Conservation (phyloP, 1,140 invertebrate species). For the Holotrichia oblita region DNA sequence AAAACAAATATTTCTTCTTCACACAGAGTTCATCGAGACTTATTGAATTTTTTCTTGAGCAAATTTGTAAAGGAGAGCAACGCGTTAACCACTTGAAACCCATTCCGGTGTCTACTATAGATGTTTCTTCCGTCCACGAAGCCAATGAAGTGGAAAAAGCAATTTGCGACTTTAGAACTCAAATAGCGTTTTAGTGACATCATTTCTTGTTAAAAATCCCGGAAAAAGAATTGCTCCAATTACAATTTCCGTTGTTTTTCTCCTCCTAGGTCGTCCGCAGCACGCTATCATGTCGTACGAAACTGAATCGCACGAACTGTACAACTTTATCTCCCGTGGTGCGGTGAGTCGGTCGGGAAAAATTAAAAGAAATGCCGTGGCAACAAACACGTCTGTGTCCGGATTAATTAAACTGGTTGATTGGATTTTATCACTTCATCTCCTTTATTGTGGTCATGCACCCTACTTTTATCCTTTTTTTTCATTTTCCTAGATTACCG, state of each 20-base stretch:
- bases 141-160: constrained; percentile 32
- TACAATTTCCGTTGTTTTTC: constrained; percentile 22
- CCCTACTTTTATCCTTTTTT: background rate
- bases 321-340: too few relatives aligned
- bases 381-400: background rate
- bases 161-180: constrained; percentile 27
- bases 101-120: background rate
- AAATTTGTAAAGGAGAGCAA: background rate
- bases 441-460: too few relatives aligned
- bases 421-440: constrained; percentile 1
- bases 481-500: background rate
- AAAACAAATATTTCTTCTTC: too few relatives aligned
- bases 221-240: constrained; percentile 24
- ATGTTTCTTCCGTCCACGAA: background rate
- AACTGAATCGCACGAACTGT: too few relatives aligned
- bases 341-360: background rate
- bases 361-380: background rate
- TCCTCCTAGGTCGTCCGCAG: background rate
- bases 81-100: constrained; percentile 5
- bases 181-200: constrained; percentile 5
- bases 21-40: too few relatives aligned
- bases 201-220: constrained; percentile 29
- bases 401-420: background rate
- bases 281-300: background rate
- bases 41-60: too few relatives aligned